Conservation (phyloP, 2,888 invertebrate genomes). For the Lymantria monacha region DNA sequence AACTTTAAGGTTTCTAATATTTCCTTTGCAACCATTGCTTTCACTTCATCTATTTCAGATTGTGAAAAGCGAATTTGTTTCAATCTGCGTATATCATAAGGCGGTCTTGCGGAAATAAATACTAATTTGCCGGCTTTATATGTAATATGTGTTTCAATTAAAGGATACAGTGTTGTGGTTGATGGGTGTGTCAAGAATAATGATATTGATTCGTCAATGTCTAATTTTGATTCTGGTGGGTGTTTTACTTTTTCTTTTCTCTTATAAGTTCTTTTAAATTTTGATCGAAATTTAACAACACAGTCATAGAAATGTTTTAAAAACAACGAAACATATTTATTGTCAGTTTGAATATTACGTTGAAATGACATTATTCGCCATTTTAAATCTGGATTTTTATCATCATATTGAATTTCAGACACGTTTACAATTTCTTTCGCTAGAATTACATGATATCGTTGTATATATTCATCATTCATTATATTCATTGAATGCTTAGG, state of each 20-base stretch:
- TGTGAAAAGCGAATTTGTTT: neutral
- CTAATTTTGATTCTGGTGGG: no score
- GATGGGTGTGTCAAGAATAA: constrained; percentile 2
- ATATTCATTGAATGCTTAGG: constrained; percentile 2
- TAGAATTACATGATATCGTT: constrained; percentile 20
- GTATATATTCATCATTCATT: constrained; percentile 17
- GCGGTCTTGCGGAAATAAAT: constrained; percentile 4
- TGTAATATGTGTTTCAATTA: constrained; percentile 13
- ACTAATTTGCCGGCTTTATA: constrained; percentile 11
- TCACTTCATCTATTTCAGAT: constrained; percentile 11
- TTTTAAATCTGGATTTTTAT: constrained; percentile 2
- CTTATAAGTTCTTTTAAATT: no score
- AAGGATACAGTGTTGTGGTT: constrained; percentile 3
- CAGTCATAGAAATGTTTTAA: neutral
- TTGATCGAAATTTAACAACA: neutral
- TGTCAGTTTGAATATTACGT: constrained; percentile 8
- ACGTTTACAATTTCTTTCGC: constrained; percentile 11
- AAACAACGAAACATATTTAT: constrained; percentile 12
- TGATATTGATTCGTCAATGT: no score
- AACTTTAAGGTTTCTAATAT: constrained; percentile 1
- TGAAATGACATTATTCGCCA: constrained; percentile 10
- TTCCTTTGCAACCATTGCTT: constrained; percentile 3
- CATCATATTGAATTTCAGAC: constrained; percentile 7
- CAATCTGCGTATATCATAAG: neutral
- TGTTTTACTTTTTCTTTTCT: no score